A percentile compares a stretch with the other conserved stretches of the same genome.
These are phyloP conservation scores for Yponomeuta evonymella DNA, from an alignment of 2,888 invertebrate species.

Conservation along the genomic window DNA sequence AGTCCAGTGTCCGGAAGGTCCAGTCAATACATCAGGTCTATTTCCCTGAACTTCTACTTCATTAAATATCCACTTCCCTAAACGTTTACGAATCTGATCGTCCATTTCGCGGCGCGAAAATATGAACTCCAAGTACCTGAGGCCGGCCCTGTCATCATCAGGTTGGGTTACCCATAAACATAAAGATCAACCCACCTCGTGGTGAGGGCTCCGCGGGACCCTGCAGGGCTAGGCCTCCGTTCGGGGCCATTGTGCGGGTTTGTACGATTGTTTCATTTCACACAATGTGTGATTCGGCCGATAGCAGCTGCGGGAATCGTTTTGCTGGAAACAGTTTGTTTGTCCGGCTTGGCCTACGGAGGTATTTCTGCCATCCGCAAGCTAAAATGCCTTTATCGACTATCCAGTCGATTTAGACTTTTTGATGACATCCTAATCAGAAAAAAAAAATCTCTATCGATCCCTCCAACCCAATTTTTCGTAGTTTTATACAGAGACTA, in stretches of 20 bases:
- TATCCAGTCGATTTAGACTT: too few species aligned
- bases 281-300: slow-evolving; percentile 27
- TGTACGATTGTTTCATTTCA: slow-evolving; percentile 27
- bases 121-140: background rate
- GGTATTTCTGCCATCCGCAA: background rate
- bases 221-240: slow-evolving; percentile 15
- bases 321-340: slow-evolving; percentile 10
- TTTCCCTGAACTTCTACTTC: too few species aligned
- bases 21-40: too few species aligned
- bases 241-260: slow-evolving; percentile 23
- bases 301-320: slow-evolving; percentile 16
- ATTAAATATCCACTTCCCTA: too few species aligned
- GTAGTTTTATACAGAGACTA: too few species aligned
- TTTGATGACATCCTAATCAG: too few species aligned
- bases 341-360: background rate
- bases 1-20: too few species aligned
- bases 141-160: background rate
- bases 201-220: slow-evolving; percentile 1
- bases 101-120: background rate
- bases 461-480: too few species aligned
- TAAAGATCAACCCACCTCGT: slow-evolving; percentile 2
- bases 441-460: too few species aligned
- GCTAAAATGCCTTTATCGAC: too few species aligned
- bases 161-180: slow-evolving; percentile 2
- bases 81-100: too few species aligned